Evolutionary conservation across 2,888 invertebrate genomes (phyloP), one percentile per base, ranked within the genome.

Genomic region (Catocala sponsa): DNA sequence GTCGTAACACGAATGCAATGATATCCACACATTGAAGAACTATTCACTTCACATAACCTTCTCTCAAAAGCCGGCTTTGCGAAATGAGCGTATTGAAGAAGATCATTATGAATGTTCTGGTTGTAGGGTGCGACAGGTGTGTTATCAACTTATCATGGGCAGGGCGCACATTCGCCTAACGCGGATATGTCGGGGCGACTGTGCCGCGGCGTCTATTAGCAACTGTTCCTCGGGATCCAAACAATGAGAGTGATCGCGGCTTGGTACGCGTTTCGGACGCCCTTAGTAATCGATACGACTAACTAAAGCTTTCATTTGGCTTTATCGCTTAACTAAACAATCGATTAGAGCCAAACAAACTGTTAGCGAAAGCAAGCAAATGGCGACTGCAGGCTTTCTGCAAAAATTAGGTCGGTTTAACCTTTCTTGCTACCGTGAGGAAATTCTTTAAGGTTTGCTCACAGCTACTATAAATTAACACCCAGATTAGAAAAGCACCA

Each of bases 231-330:
- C 82, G 82, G 84, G 76, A 87, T 85, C 86, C 91, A 93, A 93
- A 93, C 93, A 94, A 92, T 92, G 88, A 88, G 94, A 85, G 91
- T 89, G 90, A 88, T 94, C 92, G 88, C 93, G 81, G 89, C 84
- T 86, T 92, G 94, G 93, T 92, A 94, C 94, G 90, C 84, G 83
- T 78, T 82, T 79, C 79, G 78, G 82, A 75, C 81, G 80, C 84
- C 83, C 80, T 81, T 73, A 72, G 76, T 77, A 88, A 92, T 94
- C 94, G 89, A 94, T 94, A 91, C 72, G 68, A 80, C 78, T 79
- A 81, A 81, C 79, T 76, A 70, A 82, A 82, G 80, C 82, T 84
- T 84, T 83, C 80, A 80, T 79, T 79, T 82, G 79, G 86, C 82
- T 85, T 80, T 81, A 81, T 80, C 82, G 78, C 78, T 79, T 70